Base-by-base conservation (phyloP, 2,888 invertebrate species). In the Eretmocerus hayati region DNA sequence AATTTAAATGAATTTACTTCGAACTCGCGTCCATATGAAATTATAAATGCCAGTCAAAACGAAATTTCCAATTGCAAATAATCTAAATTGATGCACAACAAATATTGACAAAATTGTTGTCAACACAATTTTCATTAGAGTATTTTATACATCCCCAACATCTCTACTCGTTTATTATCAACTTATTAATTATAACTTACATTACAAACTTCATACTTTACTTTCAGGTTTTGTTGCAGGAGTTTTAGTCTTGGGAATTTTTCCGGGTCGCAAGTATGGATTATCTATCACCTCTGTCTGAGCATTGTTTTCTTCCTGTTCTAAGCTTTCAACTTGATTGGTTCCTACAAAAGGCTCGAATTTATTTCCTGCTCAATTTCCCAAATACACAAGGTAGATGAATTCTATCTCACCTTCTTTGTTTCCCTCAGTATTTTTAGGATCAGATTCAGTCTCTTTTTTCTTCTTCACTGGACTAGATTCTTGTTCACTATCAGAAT, bases 401-500 rank as follows among this genome's bases (percentile, higher is more conserved):
- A 40, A 18, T 13, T 26, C 3, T 33, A 5, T 33, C 15, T 33
- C 15, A 33, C 33, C 33, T 33, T 33, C 33, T 15, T 20, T 31
- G 18, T 23, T 48, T 65, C 63, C 60, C 58, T 68, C 63, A 43
- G 64, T 19, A 21, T 26, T 37, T 11, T 26, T 26, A 26, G 26
- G 26, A 26, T 26, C 46, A 11, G 47, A 36, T 53, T 63, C 60
- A 22, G 55, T 59, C 4, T 67, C 68, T 47, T 71, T 71, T 52
- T 68, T 67, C 55, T 70, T 71, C 52, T 71, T 71, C 2, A 61
- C 61, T 9, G 69, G 68, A 52, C 57, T 65, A 11, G 62, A 56
- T 50, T 69, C 69, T 44, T 65, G 63, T 35, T 71, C 70, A 51
- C 61, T 62, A 45, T 92, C 91, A 63, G 89, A 85, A 65, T 94